A percentile compares a stretch with the other conserved stretches of the same genome.
Evolutionary conservation across 2,113 vertebrate species (phyloP).

Genomic region (Theropithecus gelada): DNA sequence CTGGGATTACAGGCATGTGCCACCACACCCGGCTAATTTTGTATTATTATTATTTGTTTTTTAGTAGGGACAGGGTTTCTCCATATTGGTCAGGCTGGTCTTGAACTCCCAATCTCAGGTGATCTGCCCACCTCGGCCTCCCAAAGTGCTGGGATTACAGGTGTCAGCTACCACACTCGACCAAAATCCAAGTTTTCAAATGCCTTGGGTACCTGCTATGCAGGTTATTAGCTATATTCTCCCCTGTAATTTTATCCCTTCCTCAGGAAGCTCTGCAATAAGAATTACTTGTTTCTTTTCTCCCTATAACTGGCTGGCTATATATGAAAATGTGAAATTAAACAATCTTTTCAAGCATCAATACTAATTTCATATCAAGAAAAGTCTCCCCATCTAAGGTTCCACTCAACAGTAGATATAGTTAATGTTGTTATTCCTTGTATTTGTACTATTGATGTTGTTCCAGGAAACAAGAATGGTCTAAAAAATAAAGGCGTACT

Average conservation of each 20-base stretch:
- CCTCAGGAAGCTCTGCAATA: neutral
- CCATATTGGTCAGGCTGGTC: too few species aligned
- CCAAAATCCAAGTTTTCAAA: constrained; percentile 18
- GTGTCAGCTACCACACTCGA: too few species aligned
- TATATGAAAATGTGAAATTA: neutral
- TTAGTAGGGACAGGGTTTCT: too few species aligned
- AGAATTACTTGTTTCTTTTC: neutral
- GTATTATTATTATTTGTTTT: too few species aligned
- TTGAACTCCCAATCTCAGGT: too few species aligned
- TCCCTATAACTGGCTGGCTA: neutral
- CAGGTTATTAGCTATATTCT: neutral
- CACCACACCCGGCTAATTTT: too few species aligned
- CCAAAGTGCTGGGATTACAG: too few species aligned
- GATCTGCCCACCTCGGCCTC: too few species aligned
- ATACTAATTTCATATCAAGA: neutral
- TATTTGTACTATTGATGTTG: neutral
- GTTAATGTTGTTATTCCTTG: neutral
- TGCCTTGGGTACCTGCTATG: neutral
- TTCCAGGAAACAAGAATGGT: neutral
- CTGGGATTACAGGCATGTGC: too few species aligned
- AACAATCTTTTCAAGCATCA: neutral
- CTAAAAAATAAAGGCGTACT: constrained; percentile 22
- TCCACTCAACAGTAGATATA: neutral
- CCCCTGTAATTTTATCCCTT: neutral
- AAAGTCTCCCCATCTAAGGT: neutral